A percentile compares a stretch with the other conserved stretches of the same genome.
These are phyloP conservation scores for Tetragnatha montana DNA, from an alignment of 2,888 invertebrate species.

Conservation along the genomic window DNA sequence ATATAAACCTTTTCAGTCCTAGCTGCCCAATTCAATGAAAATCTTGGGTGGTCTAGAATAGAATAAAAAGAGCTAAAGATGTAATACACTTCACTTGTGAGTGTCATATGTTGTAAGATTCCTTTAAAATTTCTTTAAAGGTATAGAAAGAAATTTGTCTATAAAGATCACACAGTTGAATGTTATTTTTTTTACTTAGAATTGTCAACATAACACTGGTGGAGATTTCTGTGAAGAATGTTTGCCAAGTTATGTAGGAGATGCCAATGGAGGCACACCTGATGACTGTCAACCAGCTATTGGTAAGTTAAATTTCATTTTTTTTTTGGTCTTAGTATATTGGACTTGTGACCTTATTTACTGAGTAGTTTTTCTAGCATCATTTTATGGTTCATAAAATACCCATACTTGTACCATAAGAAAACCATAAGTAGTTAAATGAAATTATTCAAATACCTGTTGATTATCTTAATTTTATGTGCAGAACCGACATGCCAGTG, in stretches of 20 bases:
- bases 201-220: conserved; percentile 90
- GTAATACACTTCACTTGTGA: background rate
- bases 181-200: conserved; percentile 78
- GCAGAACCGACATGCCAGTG: conserved; percentile 78
- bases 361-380: background rate
- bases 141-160: conserved; percentile 21
- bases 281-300: conserved; percentile 76
- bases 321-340: background rate
- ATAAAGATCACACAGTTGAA: background rate
- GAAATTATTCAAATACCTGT: background rate
- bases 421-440: background rate
- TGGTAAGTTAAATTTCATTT: conserved; percentile 36
- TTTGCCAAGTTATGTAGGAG: conserved; percentile 85
- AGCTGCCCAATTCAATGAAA: too few relatives aligned
- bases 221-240: conserved; percentile 92
- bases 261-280: conserved; percentile 80
- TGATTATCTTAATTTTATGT: background rate
- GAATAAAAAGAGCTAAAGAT: background rate
- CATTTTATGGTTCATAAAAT: background rate
- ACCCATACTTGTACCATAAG: background rate
- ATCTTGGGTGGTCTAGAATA: too few relatives aligned
- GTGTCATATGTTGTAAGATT: conserved; percentile 1
- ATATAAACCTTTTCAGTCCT: too few relatives aligned
- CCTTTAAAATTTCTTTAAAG: too few relatives aligned
- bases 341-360: background rate